phyloP scores from a whole-genome alignment of 1,140 invertebrate genomes.

The Dufourea novaeangliae region DNA sequence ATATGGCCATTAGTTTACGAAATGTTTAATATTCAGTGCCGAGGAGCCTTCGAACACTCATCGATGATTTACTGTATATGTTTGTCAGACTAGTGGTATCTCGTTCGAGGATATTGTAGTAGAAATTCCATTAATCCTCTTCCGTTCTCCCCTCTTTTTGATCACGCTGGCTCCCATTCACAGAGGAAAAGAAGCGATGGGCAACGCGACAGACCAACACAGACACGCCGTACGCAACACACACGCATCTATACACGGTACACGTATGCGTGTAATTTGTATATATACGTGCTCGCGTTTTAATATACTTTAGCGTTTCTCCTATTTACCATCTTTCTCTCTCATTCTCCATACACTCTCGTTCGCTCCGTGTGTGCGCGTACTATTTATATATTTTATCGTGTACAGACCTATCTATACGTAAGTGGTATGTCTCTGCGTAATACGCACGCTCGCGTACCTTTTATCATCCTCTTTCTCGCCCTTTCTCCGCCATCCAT shows the following conservation, averaged over 20 bases:
- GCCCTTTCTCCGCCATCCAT: background rate
- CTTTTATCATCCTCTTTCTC: slow-evolving; percentile 42
- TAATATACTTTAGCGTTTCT: slow-evolving; percentile 52
- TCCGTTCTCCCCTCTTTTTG: background rate
- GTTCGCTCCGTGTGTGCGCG: slow-evolving; percentile 35
- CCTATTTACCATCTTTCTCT: slow-evolving; percentile 24
- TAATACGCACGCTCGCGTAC: slow-evolving; percentile 49
- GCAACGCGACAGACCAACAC: background rate
- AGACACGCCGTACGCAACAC: background rate
- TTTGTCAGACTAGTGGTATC: too few relatives aligned
- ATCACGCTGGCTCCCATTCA: background rate
- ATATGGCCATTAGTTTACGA: too few relatives aligned
- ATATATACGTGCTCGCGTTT: slow-evolving; percentile 23
- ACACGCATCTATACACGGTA: background rate
- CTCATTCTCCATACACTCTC: background rate
- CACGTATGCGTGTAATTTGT: slow-evolving; percentile 12
- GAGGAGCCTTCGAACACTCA: too few relatives aligned
- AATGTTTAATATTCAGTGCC: too few relatives aligned
- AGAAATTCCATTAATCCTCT: too few relatives aligned
- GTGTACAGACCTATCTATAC: slow-evolving; percentile 74
- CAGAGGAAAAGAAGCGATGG: background rate
- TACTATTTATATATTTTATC: slow-evolving; percentile 58
- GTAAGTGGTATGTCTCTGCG: slow-evolving; percentile 68
- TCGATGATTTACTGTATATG: too few relatives aligned
- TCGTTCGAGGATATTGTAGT: too few relatives aligned